Conservation (phyloP, 2,888 invertebrate species). For the Volucella inflata region DNA sequence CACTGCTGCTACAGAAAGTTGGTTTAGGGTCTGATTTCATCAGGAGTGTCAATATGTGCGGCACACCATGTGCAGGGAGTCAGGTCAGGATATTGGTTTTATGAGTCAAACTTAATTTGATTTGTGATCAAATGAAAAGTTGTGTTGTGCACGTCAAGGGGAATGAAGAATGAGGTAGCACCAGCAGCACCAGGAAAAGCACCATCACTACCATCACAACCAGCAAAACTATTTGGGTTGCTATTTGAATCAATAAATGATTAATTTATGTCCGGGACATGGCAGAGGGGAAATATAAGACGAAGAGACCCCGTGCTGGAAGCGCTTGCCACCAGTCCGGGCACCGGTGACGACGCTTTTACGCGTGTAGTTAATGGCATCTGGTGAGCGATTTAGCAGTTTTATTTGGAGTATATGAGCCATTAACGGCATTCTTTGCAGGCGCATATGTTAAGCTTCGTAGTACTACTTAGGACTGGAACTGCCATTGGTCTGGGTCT, state of each 20-base stretch:
- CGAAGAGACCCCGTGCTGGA: conserved; percentile 5
- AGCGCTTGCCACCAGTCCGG: too few species aligned
- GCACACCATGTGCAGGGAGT: conserved; percentile 28
- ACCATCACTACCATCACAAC: too few species aligned
- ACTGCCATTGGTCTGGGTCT: too few species aligned
- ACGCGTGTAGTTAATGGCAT: conserved; percentile 46
- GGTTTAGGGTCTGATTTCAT: conserved; percentile 64
- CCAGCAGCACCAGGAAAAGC: not conserved
- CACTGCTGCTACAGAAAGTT: conserved; percentile 33
- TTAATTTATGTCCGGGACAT: conserved; percentile 54
- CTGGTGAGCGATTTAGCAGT: conserved; percentile 43
- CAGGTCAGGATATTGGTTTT: conserved; percentile 63
- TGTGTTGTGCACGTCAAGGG: not conserved
- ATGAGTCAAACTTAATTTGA: conserved; percentile 70
- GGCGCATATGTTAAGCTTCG: conserved; percentile 24
- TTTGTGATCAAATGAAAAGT: conserved; percentile 58
- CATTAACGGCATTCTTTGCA: conserved; percentile 44
- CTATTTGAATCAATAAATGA: conserved; percentile 63
- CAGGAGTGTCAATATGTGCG: conserved; percentile 30
- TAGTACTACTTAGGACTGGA: not conserved
- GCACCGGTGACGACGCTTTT: not conserved
- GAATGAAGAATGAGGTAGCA: not conserved
- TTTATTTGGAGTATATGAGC: conserved; percentile 33
- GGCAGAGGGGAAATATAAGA: conserved; percentile 10
- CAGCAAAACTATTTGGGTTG: conserved; percentile 15